Percentiles rank a stretch among this genome's conserved stretches.
Evolutionary conservation across 1,140 invertebrate genomes (phyloP).

Genomic region (Lasaia peninsularis): DNA sequence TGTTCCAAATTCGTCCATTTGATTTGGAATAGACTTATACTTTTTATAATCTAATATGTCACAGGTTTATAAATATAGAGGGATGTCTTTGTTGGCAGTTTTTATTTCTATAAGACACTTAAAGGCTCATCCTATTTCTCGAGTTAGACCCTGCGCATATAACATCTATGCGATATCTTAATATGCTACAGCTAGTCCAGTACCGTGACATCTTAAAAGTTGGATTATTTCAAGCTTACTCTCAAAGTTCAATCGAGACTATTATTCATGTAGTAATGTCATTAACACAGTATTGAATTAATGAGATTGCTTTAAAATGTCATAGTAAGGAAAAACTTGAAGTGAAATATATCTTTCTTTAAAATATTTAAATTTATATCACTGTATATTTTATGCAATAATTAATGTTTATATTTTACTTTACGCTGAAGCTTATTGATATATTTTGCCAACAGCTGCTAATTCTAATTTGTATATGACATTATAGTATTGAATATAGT

Average conservation of each 20-base stretch:
- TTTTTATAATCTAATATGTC: background rate
- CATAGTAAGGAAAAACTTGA: too few species aligned
- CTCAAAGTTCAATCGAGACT: too few species aligned
- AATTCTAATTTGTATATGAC: background rate
- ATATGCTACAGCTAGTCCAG: too few species aligned
- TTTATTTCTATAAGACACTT: slow-evolving; percentile 6
- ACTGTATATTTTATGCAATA: background rate
- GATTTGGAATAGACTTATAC: background rate
- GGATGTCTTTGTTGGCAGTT: slow-evolving; percentile 6
- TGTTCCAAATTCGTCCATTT: background rate
- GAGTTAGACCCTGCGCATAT: background rate
- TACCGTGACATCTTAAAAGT: too few species aligned
- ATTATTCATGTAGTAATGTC: too few species aligned
- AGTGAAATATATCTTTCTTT: too few species aligned
- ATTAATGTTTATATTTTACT: background rate
- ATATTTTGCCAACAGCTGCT: background rate
- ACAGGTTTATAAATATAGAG: slow-evolving; percentile 11
- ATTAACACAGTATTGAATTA: too few species aligned
- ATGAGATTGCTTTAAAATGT: too few species aligned
- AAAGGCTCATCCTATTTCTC: background rate
- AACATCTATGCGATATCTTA: background rate
- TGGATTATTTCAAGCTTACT: too few species aligned
- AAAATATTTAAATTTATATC: too few species aligned
- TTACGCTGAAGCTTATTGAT: background rate
- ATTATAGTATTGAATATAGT: background rate